phyloP scores from a whole-genome alignment of 1,140 invertebrate species.

The Dreissena polymorpha region DNA sequence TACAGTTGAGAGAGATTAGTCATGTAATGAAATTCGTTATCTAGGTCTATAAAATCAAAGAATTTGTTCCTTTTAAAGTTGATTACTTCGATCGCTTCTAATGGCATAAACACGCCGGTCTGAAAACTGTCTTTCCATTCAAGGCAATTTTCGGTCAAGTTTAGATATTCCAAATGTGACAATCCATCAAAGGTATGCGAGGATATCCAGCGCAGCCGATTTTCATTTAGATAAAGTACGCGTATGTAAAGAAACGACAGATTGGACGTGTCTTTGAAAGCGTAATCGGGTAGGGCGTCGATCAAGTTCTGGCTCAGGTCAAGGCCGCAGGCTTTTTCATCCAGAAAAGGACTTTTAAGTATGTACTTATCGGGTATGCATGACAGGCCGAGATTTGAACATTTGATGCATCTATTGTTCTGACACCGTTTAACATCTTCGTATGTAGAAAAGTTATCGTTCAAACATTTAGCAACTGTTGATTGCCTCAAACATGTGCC shows the following conservation, averaged over 20 bases:
- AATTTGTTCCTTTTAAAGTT: conserved; percentile 23
- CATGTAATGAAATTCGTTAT: not conserved
- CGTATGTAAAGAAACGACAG: not conserved
- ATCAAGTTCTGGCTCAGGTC: conserved; percentile 2
- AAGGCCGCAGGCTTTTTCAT: not conserved
- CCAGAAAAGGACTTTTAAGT: too few species aligned
- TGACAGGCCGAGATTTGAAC: too few species aligned
- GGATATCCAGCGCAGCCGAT: not conserved
- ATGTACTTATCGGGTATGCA: too few species aligned
- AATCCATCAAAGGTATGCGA: conserved; percentile 13
- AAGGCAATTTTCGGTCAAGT: conserved; percentile 18
- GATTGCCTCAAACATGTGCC: too few species aligned
- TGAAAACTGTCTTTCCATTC: conserved; percentile 22
- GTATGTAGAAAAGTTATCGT: too few species aligned
- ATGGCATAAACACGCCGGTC: conserved; percentile 14
- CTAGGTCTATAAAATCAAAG: conserved; percentile 12
- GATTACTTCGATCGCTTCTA: conserved; percentile 7
- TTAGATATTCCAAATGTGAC: conserved; percentile 18
- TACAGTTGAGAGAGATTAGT: conserved; percentile 1
- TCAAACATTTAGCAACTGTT: too few species aligned
- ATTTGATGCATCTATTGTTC: too few species aligned
- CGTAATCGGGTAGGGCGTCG: not conserved
- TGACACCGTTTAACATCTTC: too few species aligned
- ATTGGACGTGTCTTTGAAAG: not conserved
- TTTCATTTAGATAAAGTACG: not conserved